Conservation (phyloP, 64 coral and sea anemone genomes). For the Hydrozoanthus tunicans region DNA sequence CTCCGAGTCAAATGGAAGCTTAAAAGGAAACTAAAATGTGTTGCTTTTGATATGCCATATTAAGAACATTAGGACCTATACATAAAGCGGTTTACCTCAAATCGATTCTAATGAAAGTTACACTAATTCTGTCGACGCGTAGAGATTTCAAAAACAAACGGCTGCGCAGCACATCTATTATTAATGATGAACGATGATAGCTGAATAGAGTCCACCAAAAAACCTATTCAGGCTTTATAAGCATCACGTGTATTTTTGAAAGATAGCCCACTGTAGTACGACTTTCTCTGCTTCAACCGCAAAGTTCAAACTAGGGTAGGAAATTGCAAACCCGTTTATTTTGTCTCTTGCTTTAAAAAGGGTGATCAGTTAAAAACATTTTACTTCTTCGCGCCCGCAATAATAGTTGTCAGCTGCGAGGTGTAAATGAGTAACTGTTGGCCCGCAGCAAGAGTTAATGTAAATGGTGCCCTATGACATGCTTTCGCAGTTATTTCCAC, state of each 20-base stretch:
- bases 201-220: background rate
- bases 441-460: background rate
- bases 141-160: slow-evolving; percentile 15
- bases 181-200: slow-evolving; percentile 43
- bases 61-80: slow-evolving; percentile 18
- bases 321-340: background rate
- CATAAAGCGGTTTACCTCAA: slow-evolving; percentile 24
- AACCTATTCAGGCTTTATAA: background rate
- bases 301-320: background rate
- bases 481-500: background rate
- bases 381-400: background rate
- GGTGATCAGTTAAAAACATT: background rate
- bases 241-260: background rate
- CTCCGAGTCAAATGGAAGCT: slow-evolving; percentile 20
- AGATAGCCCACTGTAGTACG: background rate
- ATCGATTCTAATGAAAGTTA: slow-evolving; percentile 50
- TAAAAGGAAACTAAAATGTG: slow-evolving; percentile 15
- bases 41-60: slow-evolving; percentile 30
- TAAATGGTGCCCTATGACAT: background rate
- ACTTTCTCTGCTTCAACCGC: background rate
- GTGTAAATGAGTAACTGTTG: slow-evolving; percentile 53
- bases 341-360: too few relatives aligned
- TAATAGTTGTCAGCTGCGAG: background rate
- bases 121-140: slow-evolving; percentile 39
- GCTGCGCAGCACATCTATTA: background rate